Percentiles rank a stretch among this genome's conserved stretches.
Conservation (phyloP, 2,113 vertebrate genomes). For the Thalassoma bifasciatum region DNA sequence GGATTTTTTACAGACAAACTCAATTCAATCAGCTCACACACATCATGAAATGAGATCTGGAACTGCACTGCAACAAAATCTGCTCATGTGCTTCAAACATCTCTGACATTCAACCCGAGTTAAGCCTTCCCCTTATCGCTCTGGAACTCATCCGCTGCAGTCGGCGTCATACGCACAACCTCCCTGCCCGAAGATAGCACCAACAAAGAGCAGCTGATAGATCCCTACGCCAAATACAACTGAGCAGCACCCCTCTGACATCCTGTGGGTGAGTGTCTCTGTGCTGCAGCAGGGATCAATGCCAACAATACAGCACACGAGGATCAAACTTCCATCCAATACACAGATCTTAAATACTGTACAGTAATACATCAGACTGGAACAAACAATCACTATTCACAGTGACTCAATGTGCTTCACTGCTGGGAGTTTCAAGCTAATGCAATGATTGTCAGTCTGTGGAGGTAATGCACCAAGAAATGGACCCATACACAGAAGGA, state of each 20-base stretch:
- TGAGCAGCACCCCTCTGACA: constrained; percentile 11
- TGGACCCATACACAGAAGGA: no score
- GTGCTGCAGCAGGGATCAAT: constrained; percentile 13
- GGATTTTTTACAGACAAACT: no score
- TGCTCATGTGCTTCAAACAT: constrained; percentile 44
- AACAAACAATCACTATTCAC: not conserved
- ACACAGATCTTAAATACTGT: not conserved
- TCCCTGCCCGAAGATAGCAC: constrained; percentile 30
- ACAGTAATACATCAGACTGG: not conserved
- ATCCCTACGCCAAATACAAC: constrained; percentile 28
- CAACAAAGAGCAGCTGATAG: constrained; percentile 45
- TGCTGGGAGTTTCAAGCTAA: not conserved
- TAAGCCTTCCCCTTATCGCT: constrained; percentile 42
- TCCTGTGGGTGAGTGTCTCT: constrained; percentile 14
- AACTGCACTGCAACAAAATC: constrained; percentile 50
- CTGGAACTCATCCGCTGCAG: constrained; percentile 41
- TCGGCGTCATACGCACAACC: constrained; percentile 45
- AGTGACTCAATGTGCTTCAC: not conserved
- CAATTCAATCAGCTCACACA: constrained; percentile 37
- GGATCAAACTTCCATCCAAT: not conserved
- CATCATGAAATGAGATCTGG: constrained; percentile 38
- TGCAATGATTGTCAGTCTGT: not conserved
- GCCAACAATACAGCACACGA: constrained; percentile 4
- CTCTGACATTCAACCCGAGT: constrained; percentile 63
- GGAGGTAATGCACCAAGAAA: no score